A percentile compares a stretch with the other conserved stretches of the same genome.
These are phyloP conservation scores for Actenoides hombroni DNA, from an alignment of 2,113 vertebrate species.

Conservation along the genomic window DNA sequence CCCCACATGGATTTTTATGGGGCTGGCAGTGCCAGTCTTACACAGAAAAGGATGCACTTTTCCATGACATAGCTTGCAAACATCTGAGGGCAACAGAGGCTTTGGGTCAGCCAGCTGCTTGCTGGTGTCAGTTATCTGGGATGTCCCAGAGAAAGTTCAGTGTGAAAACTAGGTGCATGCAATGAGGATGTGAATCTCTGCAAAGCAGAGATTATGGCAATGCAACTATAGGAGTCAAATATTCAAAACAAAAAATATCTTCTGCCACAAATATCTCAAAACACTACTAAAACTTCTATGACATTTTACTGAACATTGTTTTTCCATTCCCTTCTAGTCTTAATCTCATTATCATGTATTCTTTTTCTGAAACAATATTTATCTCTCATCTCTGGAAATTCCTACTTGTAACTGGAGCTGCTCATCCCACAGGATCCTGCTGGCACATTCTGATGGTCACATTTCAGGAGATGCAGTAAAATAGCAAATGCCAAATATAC, in stretches of 20 bases:
- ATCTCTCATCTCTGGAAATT: not conserved
- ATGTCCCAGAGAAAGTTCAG: not conserved
- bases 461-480: not conserved
- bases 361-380: not conserved
- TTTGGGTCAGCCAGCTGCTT: not conserved
- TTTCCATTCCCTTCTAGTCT: not conserved
- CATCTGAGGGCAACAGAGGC: not conserved
- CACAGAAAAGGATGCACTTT: not conserved
- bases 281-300: not conserved
- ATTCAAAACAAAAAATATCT: not conserved
- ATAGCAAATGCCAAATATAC: not conserved
- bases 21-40: not conserved
- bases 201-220: not conserved
- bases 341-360: not conserved
- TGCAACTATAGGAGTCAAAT: not conserved
- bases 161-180: not conserved
- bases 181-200: not conserved
- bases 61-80: not conserved
- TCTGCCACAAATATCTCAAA: not conserved
- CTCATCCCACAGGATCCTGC: not conserved
- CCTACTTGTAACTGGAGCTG: not conserved
- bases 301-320: not conserved
- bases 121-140: not conserved
- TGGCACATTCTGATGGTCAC: not conserved
- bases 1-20: accelerated